Evolutionary conservation across 2,888 invertebrate genomes (phyloP).

Genomic region (Oscheius myriophilus): DNA sequence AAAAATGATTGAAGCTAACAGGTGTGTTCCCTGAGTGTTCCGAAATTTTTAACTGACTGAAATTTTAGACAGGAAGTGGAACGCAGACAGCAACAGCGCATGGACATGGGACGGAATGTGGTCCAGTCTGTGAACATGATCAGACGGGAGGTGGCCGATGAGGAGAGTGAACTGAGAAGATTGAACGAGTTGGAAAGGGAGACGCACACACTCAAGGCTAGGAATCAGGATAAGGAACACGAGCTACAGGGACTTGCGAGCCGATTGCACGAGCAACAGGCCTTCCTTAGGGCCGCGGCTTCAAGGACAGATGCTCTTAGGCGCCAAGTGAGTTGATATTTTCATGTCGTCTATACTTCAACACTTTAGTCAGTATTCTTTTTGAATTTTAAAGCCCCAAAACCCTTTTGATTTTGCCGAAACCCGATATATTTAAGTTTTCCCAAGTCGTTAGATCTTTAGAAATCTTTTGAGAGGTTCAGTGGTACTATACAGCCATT

Average conservation of each 20-base stretch:
- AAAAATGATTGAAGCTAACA: conserved; percentile 57
- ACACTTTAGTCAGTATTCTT: too few species aligned
- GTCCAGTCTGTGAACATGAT: conserved; percentile 4
- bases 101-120: conserved; percentile 16
- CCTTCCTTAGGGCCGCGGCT: conserved; percentile 81
- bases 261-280: conserved; percentile 41
- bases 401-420: too few species aligned
- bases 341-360: too few species aligned
- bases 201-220: conserved; percentile 38
- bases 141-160: conserved; percentile 59
- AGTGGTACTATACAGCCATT: too few species aligned
- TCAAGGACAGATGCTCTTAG: conserved; percentile 96
- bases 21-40: conserved; percentile 8
- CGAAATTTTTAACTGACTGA: neutral
- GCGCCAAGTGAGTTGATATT: conserved; percentile 45
- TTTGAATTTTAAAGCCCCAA: too few species aligned
- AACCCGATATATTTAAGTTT: neutral
- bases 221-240: conserved; percentile 38
- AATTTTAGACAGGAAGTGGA: conserved; percentile 33
- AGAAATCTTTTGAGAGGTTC: neutral
- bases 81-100: conserved; percentile 19
- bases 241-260: conserved; percentile 40
- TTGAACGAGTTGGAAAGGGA: conserved; percentile 50
- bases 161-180: conserved; percentile 58
- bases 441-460: too few species aligned